Evolutionary conservation across 2,888 invertebrate species (phyloP).

Genomic region (Epinotia ramella): DNA sequence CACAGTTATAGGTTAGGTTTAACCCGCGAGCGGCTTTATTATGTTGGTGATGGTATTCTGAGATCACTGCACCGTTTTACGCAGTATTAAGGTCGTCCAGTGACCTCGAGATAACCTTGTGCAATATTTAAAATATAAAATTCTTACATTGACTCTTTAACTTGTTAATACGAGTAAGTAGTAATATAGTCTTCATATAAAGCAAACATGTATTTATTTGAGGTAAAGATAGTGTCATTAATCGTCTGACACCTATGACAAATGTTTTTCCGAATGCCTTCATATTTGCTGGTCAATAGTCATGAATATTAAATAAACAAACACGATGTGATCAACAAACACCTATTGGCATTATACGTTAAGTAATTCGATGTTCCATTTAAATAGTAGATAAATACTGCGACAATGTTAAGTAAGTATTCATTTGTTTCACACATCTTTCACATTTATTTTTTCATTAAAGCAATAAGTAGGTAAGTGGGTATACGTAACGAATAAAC

Average conservation of each 20-base stretch:
- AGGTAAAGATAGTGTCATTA: neutral
- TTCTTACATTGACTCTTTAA: neutral
- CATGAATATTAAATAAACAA: neutral
- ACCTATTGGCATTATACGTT: neutral
- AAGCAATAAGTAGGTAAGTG: no score
- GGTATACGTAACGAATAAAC: no score
- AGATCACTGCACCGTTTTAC: conserved; percentile 38
- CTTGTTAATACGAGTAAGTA: neutral
- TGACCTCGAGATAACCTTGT: conserved; percentile 25
- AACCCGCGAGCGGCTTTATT: neutral
- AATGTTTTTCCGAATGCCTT: no score
- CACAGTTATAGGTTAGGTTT: neutral
- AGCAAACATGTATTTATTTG: neutral
- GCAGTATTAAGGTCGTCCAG: conserved; percentile 5
- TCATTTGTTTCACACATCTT: no score
- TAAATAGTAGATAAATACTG: neutral
- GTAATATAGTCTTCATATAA: neutral
- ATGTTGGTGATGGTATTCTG: conserved; percentile 13
- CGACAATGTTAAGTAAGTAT: no score
- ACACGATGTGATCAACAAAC: no score
- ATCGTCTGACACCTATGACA: no score
- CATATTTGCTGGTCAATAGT: neutral
- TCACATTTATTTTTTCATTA: no score
- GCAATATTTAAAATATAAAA: conserved; percentile 7
- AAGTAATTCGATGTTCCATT: neutral